A percentile compares a stretch with the other conserved stretches of the same genome.
Conservation (phyloP, 2,888 invertebrate genomes). For the Apoda limacodes region DNA sequence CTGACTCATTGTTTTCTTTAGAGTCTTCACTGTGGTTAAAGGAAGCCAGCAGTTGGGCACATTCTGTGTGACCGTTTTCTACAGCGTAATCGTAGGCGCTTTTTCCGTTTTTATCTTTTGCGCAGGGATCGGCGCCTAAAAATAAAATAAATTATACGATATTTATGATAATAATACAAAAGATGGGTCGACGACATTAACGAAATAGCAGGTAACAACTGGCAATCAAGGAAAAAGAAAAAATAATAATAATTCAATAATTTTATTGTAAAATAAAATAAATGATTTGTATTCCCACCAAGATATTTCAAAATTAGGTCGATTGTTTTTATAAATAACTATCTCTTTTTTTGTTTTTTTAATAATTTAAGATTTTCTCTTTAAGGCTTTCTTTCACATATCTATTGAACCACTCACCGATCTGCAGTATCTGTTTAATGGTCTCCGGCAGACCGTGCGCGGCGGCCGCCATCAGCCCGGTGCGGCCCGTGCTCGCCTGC, state of each 20-base stretch:
- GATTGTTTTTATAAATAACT: too few relatives aligned
- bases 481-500: slow-evolving; percentile 73
- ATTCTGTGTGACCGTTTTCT: slow-evolving; percentile 71
- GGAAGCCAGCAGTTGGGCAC: slow-evolving; percentile 71
- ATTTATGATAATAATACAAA: too few relatives aligned
- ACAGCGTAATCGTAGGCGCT: slow-evolving; percentile 79
- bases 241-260: not conserved
- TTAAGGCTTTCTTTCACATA: too few relatives aligned
- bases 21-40: slow-evolving; percentile 28
- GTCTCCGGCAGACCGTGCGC: slow-evolving; percentile 76
- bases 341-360: too few relatives aligned
- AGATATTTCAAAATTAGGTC: too few relatives aligned
- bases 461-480: slow-evolving; percentile 85
- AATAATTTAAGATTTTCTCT: too few relatives aligned
- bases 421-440: slow-evolving; percentile 76
- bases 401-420: slow-evolving; percentile 66
- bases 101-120: slow-evolving; percentile 74
- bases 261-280: too few relatives aligned
- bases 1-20: slow-evolving; percentile 28
- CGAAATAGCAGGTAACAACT: too few relatives aligned
- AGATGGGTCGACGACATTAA: too few relatives aligned
- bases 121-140: slow-evolving; percentile 65
- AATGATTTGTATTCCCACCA: too few relatives aligned
- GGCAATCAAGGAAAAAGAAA: too few relatives aligned
- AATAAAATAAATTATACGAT: too few relatives aligned